Evolutionary conservation across 1,140 invertebrate genomes (phyloP).

Genomic region (Riptortus pedestris): DNA sequence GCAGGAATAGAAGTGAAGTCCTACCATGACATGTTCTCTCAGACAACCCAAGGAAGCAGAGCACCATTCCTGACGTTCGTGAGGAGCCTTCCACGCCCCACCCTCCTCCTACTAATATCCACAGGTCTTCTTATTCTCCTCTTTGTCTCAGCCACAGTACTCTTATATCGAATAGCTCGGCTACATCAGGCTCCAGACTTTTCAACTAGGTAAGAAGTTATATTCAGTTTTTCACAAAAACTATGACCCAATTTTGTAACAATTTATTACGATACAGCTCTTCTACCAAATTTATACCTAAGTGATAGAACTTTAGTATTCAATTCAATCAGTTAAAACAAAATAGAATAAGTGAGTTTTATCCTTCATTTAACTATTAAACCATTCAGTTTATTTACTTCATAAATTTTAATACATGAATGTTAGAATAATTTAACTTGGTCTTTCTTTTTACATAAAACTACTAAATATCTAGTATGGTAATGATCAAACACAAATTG

Average conservation of each 20-base stretch:
- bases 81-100: constrained; percentile 29
- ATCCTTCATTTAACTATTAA: no score
- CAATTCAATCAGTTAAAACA: no score
- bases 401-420: no score
- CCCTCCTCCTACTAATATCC: constrained; percentile 33
- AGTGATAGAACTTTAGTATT: no score
- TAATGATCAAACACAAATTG: no score
- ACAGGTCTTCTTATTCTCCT: constrained; percentile 35
- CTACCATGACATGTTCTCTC: constrained; percentile 28
- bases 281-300: background rate
- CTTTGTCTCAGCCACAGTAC: constrained; percentile 36
- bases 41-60: constrained; percentile 11
- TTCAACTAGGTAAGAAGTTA: constrained; percentile 26
- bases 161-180: constrained; percentile 35
- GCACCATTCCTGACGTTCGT: constrained; percentile 23
- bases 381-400: no score
- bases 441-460: no score
- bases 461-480: no score
- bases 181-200: constrained; percentile 32
- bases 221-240: background rate
- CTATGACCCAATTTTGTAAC: background rate
- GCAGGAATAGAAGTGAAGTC: constrained; percentile 26
- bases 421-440: background rate
- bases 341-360: no score
- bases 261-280: no score